These are phyloP conservation scores for Koerneria pararmatus DNA, from an alignment of 2,888 invertebrate genomes.

Conservation along the genomic window DNA sequence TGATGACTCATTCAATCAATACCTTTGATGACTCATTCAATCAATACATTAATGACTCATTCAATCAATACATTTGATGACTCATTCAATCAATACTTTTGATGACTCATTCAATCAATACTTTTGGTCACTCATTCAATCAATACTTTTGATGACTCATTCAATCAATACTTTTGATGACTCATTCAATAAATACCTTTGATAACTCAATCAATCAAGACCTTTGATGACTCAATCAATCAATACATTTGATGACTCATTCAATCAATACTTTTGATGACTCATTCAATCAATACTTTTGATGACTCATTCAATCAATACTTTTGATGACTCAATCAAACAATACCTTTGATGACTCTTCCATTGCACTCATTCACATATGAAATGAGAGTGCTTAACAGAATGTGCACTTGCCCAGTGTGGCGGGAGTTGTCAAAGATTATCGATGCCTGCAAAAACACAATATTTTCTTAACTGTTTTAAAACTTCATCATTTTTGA, in stretches of 20 bases:
- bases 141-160: no score
- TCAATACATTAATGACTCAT: neutral
- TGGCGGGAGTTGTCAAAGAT: constrained; percentile 57
- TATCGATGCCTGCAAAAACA: constrained; percentile 35
- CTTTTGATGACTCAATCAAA: neutral
- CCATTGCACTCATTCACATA: constrained; percentile 58
- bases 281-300: neutral
- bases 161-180: no score
- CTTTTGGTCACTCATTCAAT: no score
- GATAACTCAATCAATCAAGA: neutral
- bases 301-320: neutral
- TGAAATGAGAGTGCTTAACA: constrained; percentile 48
- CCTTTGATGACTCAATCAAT: neutral
- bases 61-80: neutral
- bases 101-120: neutral
- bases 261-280: neutral
- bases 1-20: neutral
- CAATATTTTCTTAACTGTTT: no score
- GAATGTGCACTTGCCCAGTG: constrained; percentile 56
- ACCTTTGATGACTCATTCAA: neutral
- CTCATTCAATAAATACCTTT: neutral
- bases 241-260: neutral
- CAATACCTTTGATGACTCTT: constrained; percentile 50
- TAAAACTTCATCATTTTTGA: no score
- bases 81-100: neutral